Evolutionary conservation across 2,113 vertebrate genomes (phyloP).

Genomic region (Oreotragus oreotragus): DNA sequence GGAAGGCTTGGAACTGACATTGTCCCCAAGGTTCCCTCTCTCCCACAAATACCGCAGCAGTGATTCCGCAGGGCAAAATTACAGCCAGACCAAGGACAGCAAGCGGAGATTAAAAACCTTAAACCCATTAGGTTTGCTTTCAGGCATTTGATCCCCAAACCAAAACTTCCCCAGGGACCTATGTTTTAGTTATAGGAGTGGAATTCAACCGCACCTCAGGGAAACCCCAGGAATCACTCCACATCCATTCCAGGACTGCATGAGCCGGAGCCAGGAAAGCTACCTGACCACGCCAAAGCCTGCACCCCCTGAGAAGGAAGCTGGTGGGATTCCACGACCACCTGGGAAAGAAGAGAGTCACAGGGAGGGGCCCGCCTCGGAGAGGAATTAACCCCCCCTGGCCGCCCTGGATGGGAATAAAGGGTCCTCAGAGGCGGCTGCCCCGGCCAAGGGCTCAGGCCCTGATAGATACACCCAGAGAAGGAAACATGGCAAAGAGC

Average conservation of each 20-base stretch:
- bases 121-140: slow-evolving; percentile 38
- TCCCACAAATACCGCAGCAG: slow-evolving; percentile 20
- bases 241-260: background rate
- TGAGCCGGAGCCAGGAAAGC: background rate
- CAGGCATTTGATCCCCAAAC: slow-evolving; percentile 15
- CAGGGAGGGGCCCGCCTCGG: rapidly evolving
- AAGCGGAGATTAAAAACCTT: slow-evolving; percentile 23
- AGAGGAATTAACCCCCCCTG: background rate
- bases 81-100: background rate
- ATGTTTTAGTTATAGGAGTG: background rate
- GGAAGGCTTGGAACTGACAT: background rate
- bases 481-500: background rate
- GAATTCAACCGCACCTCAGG: background rate
- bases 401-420: background rate
- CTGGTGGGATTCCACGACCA: rapidly evolving
- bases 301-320: background rate
- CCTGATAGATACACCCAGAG: background rate
- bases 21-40: background rate
- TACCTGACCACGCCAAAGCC: background rate
- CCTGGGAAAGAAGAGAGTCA: background rate
- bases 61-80: background rate
- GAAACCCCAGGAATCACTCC: background rate
- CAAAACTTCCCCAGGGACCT: background rate
- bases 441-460: background rate
- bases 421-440: background rate